Base-by-base conservation (phyloP, 2,888 invertebrate genomes). In the Fragum whitleyi region DNA sequence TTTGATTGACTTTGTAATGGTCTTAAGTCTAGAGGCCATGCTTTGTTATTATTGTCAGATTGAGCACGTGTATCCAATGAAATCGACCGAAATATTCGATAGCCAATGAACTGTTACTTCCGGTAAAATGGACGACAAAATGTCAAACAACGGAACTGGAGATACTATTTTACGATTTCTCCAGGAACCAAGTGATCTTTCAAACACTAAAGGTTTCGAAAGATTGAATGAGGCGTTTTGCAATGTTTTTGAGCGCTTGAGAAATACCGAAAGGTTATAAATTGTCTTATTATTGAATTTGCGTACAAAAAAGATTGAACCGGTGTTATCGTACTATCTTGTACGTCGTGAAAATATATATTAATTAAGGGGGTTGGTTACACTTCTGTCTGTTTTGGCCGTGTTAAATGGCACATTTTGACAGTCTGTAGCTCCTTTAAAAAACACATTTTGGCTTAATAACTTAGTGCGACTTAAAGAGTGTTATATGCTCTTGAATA, bases 91-190 rank as follows among this genome's bases (percentile, higher is more conserved):
- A 9, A n/a, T 47, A 3, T 19, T n/a, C 47, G n/a, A 19, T 47
- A n/a, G 5, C 47, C 47, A 47, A 47, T 47, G 2, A 36, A 65
- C 1, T 23, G 0, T 65, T 3, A 65, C 2, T 65, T 65, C 65
- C 65, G 65, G 23, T 14, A 39, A 65, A 65, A 65, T 65, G 65
- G 42, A n/a, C 42, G 65, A 65, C 23, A 26, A 23, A 39, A 65
- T 21, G 6, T 1, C 42, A 42, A n/a, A 21, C 11, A 1, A 6
- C 7, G 21, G 6, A 2, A 14, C 42, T 5, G 19, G 23, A 42
- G 42, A 39, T 21, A 42, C 7, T 14, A 0, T 23, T 23, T 19
- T 21, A 19, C 23, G 32, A 14, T 29, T 65, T 3, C 23, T 65
- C 23, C 65, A 23, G 1, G 1, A 14, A 14, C 42, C 65, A 65